Percentiles rank a stretch among this genome's conserved stretches.
phyloP scores from a whole-genome alignment of 1,140 invertebrate species.

The Ridgeia piscesae region DNA sequence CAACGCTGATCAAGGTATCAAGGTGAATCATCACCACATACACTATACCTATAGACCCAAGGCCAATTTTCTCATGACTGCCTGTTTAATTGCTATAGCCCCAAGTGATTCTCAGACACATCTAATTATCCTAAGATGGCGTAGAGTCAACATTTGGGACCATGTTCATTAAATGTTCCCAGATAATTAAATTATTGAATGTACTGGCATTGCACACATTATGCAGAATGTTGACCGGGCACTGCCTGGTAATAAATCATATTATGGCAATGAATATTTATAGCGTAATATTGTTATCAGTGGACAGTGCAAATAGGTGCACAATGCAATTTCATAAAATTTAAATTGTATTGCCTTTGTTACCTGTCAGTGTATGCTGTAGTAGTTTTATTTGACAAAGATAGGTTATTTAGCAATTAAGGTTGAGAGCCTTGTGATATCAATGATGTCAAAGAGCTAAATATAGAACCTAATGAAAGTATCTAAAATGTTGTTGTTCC shows the following conservation, averaged over 20 bases:
- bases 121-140: background rate
- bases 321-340: background rate
- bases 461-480: no score
- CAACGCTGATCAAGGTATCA: background rate
- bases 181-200: constrained; percentile 7
- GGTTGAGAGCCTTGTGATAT: no score
- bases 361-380: background rate
- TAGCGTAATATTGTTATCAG: background rate
- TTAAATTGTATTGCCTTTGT: background rate
- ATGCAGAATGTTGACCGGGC: background rate
- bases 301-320: background rate
- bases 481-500: no score
- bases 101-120: background rate
- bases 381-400: background rate
- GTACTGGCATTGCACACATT: background rate
- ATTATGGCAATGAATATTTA: background rate
- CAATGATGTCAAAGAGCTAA: no score
- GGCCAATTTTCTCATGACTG: background rate
- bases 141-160: background rate
- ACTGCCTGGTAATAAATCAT: background rate
- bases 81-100: background rate
- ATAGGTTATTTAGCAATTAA: background rate
- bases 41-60: background rate
- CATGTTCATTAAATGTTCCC: background rate
- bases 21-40: background rate